Conservation (phyloP, 64 coral and sea anemone genomes). For the Orbicella faveolata region DNA sequence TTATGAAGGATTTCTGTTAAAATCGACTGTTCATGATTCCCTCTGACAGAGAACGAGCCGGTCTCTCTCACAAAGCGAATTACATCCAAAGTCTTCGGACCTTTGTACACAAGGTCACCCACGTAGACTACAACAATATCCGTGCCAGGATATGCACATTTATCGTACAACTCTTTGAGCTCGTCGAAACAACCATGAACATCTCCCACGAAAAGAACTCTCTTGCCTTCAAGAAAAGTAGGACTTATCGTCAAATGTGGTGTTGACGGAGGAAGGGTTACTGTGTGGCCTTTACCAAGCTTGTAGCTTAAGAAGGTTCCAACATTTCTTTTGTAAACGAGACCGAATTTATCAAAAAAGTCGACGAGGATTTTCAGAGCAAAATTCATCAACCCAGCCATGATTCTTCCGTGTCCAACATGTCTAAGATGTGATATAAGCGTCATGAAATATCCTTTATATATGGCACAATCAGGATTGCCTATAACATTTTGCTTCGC, state of each 20-base stretch:
- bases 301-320: constrained; percentile 27
- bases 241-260: constrained; percentile 9
- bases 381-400: neutral
- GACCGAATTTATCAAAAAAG: constrained; percentile 19
- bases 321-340: constrained; percentile 20
- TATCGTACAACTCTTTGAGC: constrained; percentile 50
- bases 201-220: constrained; percentile 70
- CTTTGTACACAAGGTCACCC: constrained; percentile 77
- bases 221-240: neutral
- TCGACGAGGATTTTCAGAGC: constrained; percentile 7
- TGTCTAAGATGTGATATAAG: neutral
- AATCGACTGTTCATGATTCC: constrained; percentile 74
- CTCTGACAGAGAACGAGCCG: constrained; percentile 70
- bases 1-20: constrained; percentile 65
- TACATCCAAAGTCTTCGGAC: constrained; percentile 59
- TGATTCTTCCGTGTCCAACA: neutral
- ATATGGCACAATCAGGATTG: too few species aligned
- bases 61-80: constrained; percentile 60
- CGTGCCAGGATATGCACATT: constrained; percentile 41
- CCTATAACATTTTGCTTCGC: too few species aligned
- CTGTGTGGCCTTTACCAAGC: constrained; percentile 1
- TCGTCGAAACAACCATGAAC: constrained; percentile 79
- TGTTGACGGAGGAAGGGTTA: constrained; percentile 10
- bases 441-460: neutral
- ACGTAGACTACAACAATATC: constrained; percentile 58